phyloP scores from a whole-genome alignment of 2,113 vertebrate genomes.

The Pituophis catenifer region DNA sequence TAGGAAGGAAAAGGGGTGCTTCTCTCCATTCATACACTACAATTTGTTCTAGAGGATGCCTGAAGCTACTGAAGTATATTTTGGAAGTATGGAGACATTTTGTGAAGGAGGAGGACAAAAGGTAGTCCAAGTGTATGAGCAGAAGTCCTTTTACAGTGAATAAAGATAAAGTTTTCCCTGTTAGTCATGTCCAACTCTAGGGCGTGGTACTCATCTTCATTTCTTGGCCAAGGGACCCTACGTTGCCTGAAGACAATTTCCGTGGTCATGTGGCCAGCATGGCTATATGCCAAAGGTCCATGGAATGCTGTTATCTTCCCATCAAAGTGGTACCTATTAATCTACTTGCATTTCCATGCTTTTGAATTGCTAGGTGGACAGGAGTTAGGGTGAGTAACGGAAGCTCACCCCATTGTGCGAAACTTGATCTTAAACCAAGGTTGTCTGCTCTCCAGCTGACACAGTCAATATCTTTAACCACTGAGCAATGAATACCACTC shows the following conservation, averaged over 20 bases:
- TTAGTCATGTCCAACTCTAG: background rate
- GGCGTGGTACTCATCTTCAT: background rate
- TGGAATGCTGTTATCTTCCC: too few species aligned
- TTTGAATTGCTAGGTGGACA: background rate
- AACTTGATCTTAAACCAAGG: background rate
- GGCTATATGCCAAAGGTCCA: background rate
- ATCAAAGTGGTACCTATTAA: background rate
- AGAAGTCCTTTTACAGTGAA: background rate
- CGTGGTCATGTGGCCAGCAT: background rate
- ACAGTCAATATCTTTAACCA: background rate
- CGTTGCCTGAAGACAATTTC: background rate
- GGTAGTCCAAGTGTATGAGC: background rate
- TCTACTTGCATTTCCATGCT: background rate
- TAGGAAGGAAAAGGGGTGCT: background rate
- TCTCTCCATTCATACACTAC: background rate
- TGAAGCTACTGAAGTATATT: background rate
- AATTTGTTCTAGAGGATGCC: background rate
- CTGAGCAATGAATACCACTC: background rate
- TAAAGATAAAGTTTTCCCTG: background rate
- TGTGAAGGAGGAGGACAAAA: background rate
- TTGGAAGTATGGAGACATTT: background rate
- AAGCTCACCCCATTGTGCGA: background rate
- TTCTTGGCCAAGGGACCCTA: background rate
- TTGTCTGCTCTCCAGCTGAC: background rate
- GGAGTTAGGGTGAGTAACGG: background rate